A percentile compares a stretch with the other conserved stretches of the same genome.
Evolutionary conservation across 2,113 vertebrate genomes (phyloP).

Genomic region (Tautogolabrus adspersus): DNA sequence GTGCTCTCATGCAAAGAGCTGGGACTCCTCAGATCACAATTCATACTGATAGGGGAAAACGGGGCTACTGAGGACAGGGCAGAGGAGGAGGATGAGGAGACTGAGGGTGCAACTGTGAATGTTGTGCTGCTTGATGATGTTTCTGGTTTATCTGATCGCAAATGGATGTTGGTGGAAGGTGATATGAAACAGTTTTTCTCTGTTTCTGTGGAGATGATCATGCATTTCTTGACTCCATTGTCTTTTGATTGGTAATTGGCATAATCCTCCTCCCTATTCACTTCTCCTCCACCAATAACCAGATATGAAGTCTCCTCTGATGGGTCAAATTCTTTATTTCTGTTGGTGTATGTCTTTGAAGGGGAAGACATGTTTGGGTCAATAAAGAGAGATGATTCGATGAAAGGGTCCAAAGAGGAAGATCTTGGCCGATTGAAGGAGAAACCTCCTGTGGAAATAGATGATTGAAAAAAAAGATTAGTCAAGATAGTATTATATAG

Average conservation of each 20-base stretch:
- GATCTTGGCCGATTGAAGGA: conserved; percentile 72
- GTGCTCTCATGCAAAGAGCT: conserved; percentile 86
- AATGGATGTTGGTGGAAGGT: conserved; percentile 25
- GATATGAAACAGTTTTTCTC: conserved; percentile 29
- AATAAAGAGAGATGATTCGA: conserved; percentile 66
- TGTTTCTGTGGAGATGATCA: conserved; percentile 18
- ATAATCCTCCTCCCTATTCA: conserved; percentile 62
- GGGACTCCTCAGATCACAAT: conserved; percentile 71
- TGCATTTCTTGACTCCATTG: conserved; percentile 47
- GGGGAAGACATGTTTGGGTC: conserved; percentile 40
- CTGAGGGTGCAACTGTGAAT: conserved; percentile 63
- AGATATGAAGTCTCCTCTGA: conserved; percentile 75
- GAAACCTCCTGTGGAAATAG: conserved; percentile 75
- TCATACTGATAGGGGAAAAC: conserved; percentile 59
- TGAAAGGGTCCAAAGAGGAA: conserved; percentile 79
- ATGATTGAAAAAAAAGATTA: conserved; percentile 15
- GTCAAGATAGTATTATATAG: conserved; percentile 9
- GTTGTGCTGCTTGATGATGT: conserved; percentile 63
- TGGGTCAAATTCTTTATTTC: conserved; percentile 46
- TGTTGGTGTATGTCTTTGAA: conserved; percentile 45
- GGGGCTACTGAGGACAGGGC: conserved; percentile 48
- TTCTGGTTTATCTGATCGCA: conserved; percentile 64
- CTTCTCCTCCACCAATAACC: conserved; percentile 66
- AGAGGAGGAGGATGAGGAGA: conserved; percentile 62
- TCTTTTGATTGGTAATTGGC: conserved; percentile 61